These are phyloP conservation scores for Sebastes alutus DNA, from an alignment of 2,797 vertebrate species.

Conservation along the genomic window DNA sequence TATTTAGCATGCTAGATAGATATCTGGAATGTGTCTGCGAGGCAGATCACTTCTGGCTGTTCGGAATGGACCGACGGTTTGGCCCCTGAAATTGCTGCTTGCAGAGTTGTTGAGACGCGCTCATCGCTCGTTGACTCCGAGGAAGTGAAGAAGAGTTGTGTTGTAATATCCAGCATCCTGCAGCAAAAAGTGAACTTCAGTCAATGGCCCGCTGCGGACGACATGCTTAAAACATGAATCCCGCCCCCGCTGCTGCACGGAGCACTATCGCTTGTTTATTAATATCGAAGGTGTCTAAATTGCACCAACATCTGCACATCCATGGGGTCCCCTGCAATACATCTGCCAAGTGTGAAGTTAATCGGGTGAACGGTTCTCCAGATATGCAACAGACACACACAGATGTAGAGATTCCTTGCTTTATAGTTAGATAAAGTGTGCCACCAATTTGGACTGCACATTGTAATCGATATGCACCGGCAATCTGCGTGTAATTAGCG, in stretches of 20 bases:
- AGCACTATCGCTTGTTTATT: background rate
- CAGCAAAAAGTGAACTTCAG: too few relatives aligned
- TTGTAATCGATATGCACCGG: constrained; percentile 17
- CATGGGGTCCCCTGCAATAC: background rate
- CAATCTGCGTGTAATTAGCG: constrained; percentile 30
- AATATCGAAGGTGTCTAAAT: background rate
- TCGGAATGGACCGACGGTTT: background rate
- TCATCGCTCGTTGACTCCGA: background rate
- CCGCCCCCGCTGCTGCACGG: too few relatives aligned
- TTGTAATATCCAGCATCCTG: background rate
- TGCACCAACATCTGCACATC: background rate
- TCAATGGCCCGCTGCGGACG: too few relatives aligned
- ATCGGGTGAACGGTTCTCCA: background rate
- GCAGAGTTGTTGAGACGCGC: background rate
- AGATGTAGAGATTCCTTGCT: background rate
- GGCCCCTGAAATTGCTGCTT: background rate
- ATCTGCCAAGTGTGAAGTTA: background rate
- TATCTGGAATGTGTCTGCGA: too few relatives aligned
- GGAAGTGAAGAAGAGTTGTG: background rate
- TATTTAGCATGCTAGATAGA: too few relatives aligned
- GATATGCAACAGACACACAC: background rate
- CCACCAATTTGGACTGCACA: constrained; percentile 15
- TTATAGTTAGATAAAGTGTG: background rate
- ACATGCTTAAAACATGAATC: too few relatives aligned
- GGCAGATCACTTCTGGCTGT: too few relatives aligned